Conservation (phyloP, 2,888 invertebrate genomes). For the Chaitophorus viminalis region DNA sequence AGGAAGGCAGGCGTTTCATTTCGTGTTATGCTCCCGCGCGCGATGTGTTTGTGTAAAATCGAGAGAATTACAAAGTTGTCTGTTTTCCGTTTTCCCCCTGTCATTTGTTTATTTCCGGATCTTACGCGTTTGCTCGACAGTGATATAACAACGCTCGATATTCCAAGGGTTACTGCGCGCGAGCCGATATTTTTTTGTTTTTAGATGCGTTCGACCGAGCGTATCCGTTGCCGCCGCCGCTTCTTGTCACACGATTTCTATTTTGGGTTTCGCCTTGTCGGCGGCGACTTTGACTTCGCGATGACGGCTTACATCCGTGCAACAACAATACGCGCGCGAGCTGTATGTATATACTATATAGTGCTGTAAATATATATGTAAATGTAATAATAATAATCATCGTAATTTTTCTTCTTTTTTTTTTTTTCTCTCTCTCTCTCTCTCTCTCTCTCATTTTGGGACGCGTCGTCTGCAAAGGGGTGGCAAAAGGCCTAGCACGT, state of each 20-base stretch:
- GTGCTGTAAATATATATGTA: no score
- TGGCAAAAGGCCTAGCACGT: neutral
- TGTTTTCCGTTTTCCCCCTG: neutral
- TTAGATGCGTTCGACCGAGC: constrained; percentile 12
- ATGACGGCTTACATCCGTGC: constrained; percentile 3
- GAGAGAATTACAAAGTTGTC: neutral
- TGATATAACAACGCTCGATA: constrained; percentile 6
- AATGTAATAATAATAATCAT: neutral
- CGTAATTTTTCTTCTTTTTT: neutral
- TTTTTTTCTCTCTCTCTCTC: no score
- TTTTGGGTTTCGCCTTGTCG: constrained; percentile 38
- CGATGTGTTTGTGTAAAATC: neutral
- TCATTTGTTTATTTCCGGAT: constrained; percentile 11
- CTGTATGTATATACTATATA: no score
- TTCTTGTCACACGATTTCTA: constrained; percentile 41
- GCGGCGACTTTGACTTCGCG: neutral
- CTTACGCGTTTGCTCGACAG: neutral
- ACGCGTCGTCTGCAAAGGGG: neutral
- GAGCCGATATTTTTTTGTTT: constrained; percentile 13
- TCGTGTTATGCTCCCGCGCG: neutral
- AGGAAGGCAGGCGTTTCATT: constrained; percentile 4
- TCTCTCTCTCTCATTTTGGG: neutral
- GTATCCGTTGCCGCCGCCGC: neutral
- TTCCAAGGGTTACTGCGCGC: constrained; percentile 1
- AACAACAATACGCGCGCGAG: neutral